phyloP scores from a whole-genome alignment of 2,113 vertebrate genomes.

The Notothenia rossii region DNA sequence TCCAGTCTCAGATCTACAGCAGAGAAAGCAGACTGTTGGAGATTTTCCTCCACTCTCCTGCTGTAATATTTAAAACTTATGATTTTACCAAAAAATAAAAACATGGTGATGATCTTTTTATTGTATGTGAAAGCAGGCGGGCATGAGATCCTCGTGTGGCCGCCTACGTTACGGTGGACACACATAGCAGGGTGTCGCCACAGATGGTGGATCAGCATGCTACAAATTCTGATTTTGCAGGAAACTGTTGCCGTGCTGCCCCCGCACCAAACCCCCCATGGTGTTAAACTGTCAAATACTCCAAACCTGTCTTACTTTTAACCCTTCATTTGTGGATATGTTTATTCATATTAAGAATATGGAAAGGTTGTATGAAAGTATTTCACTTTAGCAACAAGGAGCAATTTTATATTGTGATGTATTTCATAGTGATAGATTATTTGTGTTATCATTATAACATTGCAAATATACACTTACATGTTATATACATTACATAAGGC shows the following conservation, averaged over 20 bases:
- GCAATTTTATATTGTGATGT: not conserved
- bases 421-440: not conserved
- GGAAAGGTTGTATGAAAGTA: too few relatives aligned
- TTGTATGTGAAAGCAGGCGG: slow-evolving; percentile 24
- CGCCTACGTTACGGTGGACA: slow-evolving; percentile 55
- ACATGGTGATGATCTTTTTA: not conserved
- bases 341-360: not conserved
- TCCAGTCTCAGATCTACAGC: slow-evolving; percentile 8
- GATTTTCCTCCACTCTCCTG: not conserved
- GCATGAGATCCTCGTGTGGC: slow-evolving; percentile 44
- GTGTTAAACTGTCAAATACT: slow-evolving; percentile 24
- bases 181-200: slow-evolving; percentile 44
- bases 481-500: not conserved
- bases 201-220: slow-evolving; percentile 77
- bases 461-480: not conserved
- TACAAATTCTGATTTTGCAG: slow-evolving; percentile 59
- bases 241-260: slow-evolving; percentile 53
- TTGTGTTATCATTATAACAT: too few relatives aligned
- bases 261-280: slow-evolving; percentile 61
- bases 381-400: not conserved
- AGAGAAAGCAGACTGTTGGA: not conserved
- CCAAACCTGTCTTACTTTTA: slow-evolving; percentile 26
- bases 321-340: not conserved
- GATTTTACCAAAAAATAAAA: not conserved
- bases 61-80: not conserved